phyloP scores from a whole-genome alignment of 2,797 vertebrate species.

The Spinus pinus region DNA sequence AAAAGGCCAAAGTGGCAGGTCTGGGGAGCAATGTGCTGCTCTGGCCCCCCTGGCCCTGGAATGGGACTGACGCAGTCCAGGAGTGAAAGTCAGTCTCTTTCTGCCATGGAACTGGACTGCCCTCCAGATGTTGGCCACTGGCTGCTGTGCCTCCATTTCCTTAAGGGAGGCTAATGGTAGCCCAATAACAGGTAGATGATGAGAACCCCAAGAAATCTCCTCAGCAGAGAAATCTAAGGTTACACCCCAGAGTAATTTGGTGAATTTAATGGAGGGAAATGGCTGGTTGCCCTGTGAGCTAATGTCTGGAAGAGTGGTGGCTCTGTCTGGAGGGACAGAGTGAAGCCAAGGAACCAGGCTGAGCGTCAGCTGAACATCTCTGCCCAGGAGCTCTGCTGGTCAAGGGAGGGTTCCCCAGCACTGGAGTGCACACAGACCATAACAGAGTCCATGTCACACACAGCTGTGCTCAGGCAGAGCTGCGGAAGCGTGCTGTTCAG shows the following conservation, averaged over 20 bases:
- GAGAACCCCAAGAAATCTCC: neutral
- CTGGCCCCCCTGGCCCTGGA: neutral
- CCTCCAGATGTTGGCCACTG: neutral
- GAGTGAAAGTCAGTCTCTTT: neutral
- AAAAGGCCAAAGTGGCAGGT: neutral
- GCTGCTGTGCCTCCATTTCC: neutral
- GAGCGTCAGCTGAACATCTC: rapidly evolving
- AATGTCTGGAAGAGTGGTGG: neutral
- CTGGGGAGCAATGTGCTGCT: neutral
- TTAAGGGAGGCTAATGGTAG: neutral
- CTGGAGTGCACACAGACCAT: neutral
- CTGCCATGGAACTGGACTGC: neutral
- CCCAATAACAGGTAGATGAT: neutral
- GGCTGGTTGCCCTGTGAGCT: neutral
- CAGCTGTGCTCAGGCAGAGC: neutral
- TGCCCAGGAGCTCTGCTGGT: neutral
- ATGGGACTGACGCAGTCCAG: rapidly evolving
- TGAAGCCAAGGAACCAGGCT: neutral
- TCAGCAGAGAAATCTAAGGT: neutral
- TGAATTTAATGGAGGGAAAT: neutral
- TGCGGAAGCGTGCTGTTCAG: neutral
- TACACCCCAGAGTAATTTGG: neutral
- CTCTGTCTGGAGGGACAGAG: neutral
- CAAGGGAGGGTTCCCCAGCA: neutral
- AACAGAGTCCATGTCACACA: rapidly evolving